These are phyloP conservation scores for Neosilurus hyrtlii DNA, from an alignment of 2,797 vertebrate genomes.

Conservation along the genomic window DNA sequence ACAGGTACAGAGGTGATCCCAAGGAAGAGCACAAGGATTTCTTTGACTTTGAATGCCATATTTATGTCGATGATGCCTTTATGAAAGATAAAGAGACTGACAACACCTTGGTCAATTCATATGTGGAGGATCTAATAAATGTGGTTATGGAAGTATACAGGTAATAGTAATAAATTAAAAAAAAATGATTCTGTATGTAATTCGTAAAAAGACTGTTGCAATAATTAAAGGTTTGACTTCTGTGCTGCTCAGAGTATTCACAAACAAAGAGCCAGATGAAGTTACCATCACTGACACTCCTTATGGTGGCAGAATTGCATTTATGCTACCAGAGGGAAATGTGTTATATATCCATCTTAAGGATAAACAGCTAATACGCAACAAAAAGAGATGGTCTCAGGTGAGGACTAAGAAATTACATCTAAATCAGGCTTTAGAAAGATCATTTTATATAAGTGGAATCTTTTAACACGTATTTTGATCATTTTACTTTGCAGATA, in stretches of 20 bases:
- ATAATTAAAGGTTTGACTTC: background rate
- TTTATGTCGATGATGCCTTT: slow-evolving; percentile 77
- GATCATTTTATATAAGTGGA: background rate
- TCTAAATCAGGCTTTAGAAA: background rate
- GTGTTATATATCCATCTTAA: slow-evolving; percentile 78
- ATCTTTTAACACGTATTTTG: background rate
- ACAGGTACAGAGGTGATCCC: slow-evolving; percentile 76
- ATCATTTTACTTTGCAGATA: slow-evolving; percentile 65
- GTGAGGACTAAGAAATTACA: slow-evolving; percentile 51
- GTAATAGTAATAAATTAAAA: slow-evolving; percentile 52
- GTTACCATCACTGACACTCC: slow-evolving; percentile 75
- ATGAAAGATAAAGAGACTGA: slow-evolving; percentile 61
- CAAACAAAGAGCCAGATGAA: slow-evolving; percentile 79
- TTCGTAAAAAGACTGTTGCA: background rate
- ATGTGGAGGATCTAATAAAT: slow-evolving; percentile 68
- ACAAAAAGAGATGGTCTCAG: slow-evolving; percentile 85
- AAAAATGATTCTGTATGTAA: background rate
- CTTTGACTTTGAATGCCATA: slow-evolving; percentile 79
- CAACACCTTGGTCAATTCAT: slow-evolving; percentile 69
- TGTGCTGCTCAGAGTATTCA: slow-evolving; percentile 68
- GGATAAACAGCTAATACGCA: slow-evolving; percentile 74
- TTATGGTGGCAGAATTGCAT: slow-evolving; percentile 76
- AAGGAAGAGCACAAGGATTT: slow-evolving; percentile 72
- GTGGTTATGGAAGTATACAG: slow-evolving; percentile 77
- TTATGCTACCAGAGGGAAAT: slow-evolving; percentile 77